A percentile compares a stretch with the other conserved stretches of the same genome.
Evolutionary conservation across 2,888 invertebrate species (phyloP).

Genomic region (Rhaphigaster nebulosa): DNA sequence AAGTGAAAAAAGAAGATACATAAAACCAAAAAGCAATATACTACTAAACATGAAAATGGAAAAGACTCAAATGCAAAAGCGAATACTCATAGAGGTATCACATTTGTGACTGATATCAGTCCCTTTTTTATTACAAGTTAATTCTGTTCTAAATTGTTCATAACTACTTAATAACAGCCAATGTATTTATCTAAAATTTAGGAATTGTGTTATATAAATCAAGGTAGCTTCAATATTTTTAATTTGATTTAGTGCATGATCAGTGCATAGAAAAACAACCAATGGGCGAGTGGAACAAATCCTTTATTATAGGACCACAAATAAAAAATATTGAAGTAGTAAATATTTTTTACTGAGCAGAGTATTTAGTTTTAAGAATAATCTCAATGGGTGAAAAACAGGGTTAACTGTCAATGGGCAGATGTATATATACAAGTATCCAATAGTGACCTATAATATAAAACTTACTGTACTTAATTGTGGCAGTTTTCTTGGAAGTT

Average conservation of each 20-base stretch:
- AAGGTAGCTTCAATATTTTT: background rate
- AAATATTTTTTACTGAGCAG: background rate
- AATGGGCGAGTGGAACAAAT: background rate
- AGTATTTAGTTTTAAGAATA: background rate
- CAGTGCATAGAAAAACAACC: background rate
- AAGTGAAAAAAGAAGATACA: background rate
- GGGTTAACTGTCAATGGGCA: background rate
- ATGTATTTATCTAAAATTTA: background rate
- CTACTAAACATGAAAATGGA: background rate
- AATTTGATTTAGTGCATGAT: background rate
- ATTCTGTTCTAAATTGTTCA: background rate
- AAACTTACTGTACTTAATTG: slow-evolving; percentile 16
- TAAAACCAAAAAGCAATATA: background rate
- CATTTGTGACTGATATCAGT: background rate
- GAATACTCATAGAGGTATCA: background rate
- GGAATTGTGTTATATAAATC: background rate
- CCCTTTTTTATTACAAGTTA: background rate
- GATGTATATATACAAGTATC: background rate
- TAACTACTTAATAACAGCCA: background rate
- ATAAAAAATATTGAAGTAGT: background rate
- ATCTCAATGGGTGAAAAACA: background rate
- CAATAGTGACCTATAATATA: background rate
- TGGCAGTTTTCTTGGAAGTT: background rate
- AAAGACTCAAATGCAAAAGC: background rate
- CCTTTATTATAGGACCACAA: background rate